Conservation (phyloP, 2,888 invertebrate genomes). For the Noctua janthe region DNA sequence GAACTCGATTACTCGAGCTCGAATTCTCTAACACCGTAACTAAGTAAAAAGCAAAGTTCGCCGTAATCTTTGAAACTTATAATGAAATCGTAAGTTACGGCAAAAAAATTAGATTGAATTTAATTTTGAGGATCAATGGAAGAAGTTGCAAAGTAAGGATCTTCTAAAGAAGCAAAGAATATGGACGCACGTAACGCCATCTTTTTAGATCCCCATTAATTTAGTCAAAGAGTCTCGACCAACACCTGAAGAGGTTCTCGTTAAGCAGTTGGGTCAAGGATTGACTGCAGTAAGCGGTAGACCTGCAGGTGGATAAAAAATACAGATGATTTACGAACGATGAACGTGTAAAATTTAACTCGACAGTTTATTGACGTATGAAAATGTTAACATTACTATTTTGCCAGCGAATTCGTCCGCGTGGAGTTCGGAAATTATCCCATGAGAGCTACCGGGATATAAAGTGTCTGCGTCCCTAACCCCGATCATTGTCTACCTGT, state of each 20-base stretch:
- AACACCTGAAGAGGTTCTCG: not conserved
- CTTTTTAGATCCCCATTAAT: conserved; percentile 13
- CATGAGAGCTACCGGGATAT: not conserved
- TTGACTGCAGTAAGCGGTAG: not conserved
- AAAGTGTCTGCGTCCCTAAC: no score
- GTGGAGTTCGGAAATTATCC: not conserved
- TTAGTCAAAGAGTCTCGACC: conserved; percentile 15
- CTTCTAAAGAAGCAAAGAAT: not conserved
- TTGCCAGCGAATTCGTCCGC: not conserved
- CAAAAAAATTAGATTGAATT: conserved; percentile 49
- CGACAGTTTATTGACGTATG: not conserved
- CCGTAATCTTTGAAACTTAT: conserved; percentile 57
- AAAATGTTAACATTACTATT: not conserved
- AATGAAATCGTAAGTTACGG: conserved; percentile 61
- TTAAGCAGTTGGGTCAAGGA: conserved; percentile 20
- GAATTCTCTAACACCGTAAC: conserved; percentile 35
- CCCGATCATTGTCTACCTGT: not conserved
- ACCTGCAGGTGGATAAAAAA: not conserved
- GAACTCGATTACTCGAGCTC: conserved; percentile 31
- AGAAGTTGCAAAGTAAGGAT: conserved; percentile 7
- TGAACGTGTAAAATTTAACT: not conserved
- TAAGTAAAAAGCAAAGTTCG: conserved; percentile 52
- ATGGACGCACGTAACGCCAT: not conserved
- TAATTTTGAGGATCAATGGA: conserved; percentile 33
- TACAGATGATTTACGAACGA: not conserved